A percentile compares a stretch with the other conserved stretches of the same genome.
These are phyloP conservation scores for Macroramphosus scolopax DNA, from an alignment of 2,797 vertebrate genomes.

Conservation along the genomic window DNA sequence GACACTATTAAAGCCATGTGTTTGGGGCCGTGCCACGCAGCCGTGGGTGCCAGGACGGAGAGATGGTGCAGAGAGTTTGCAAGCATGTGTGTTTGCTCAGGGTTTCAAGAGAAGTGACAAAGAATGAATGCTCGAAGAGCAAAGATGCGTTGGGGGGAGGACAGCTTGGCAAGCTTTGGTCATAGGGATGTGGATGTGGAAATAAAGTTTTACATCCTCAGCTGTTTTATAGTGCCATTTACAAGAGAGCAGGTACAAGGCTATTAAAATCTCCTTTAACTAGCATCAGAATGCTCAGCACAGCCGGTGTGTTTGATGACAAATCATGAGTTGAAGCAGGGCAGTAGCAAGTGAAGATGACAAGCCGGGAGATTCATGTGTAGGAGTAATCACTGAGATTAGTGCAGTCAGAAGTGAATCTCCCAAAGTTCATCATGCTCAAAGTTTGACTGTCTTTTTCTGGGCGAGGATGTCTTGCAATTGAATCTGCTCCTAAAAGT, in stretches of 20 bases:
- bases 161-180: slow-evolving; percentile 58
- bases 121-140: slow-evolving; percentile 21
- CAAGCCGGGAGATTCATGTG: slow-evolving; percentile 7
- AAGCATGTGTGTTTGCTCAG: slow-evolving; percentile 24
- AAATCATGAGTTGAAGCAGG: slow-evolving; percentile 36
- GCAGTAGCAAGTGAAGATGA: slow-evolving; percentile 52
- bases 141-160: slow-evolving; percentile 22
- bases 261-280: slow-evolving; percentile 61
- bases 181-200: slow-evolving; percentile 69
- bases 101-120: slow-evolving; percentile 54
- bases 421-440: slow-evolving; percentile 21
- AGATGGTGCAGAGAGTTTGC: slow-evolving; percentile 36
- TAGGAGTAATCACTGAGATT: slow-evolving; percentile 27
- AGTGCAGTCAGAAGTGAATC: slow-evolving; percentile 36
- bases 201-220: slow-evolving; percentile 74
- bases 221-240: slow-evolving; percentile 73
- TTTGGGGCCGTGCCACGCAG: slow-evolving; percentile 58
- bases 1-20: slow-evolving; percentile 73
- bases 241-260: slow-evolving; percentile 75
- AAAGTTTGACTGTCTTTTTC: too few relatives aligned
- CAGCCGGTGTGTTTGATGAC: slow-evolving; percentile 29
- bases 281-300: slow-evolving; percentile 44
- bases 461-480: too few relatives aligned
- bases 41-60: slow-evolving; percentile 48
- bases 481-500: too few relatives aligned